A percentile compares a stretch with the other conserved stretches of the same genome.
phyloP scores from a whole-genome alignment of 2,888 invertebrate genomes.

The Clistopyga incitator region DNA sequence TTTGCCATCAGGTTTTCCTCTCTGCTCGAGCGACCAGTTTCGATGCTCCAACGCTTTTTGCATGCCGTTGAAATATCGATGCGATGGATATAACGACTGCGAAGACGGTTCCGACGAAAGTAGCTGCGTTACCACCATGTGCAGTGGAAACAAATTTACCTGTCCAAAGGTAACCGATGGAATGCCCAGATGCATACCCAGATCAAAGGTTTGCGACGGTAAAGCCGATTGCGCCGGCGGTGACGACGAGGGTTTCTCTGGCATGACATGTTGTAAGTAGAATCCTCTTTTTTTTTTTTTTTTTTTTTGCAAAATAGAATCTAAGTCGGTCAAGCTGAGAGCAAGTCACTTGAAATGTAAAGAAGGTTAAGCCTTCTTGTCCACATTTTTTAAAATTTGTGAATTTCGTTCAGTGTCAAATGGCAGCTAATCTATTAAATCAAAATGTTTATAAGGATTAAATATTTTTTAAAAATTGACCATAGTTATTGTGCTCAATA shows the following conservation, averaged over 20 bases:
- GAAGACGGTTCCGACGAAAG: slow-evolving; percentile 95
- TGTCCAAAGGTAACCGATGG: slow-evolving; percentile 92
- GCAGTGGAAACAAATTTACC: slow-evolving; percentile 95
- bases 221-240: slow-evolving; percentile 96
- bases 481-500: too few relatives aligned
- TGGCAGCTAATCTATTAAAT: too few relatives aligned
- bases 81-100: slow-evolving; percentile 96
- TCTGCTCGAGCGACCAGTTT: slow-evolving; percentile 96
- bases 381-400: too few relatives aligned
- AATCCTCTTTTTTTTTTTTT: neutral
- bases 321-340: neutral
- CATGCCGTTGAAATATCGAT: slow-evolving; percentile 94
- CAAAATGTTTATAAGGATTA: neutral
- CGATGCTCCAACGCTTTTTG: slow-evolving; percentile 96
- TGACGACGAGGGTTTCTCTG: slow-evolving; percentile 92
- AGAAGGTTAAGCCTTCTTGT: too few relatives aligned
- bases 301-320: neutral
- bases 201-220: slow-evolving; percentile 95
- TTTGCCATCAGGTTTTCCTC: slow-evolving; percentile 89
- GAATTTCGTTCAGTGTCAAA: too few relatives aligned
- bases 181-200: slow-evolving; percentile 94
- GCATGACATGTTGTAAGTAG: slow-evolving; percentile 91
- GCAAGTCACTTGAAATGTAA: neutral
- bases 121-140: slow-evolving; percentile 94
- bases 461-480: neutral